phyloP scores from a whole-genome alignment of 2,113 vertebrate species.

The Amazona guildingii region DNA sequence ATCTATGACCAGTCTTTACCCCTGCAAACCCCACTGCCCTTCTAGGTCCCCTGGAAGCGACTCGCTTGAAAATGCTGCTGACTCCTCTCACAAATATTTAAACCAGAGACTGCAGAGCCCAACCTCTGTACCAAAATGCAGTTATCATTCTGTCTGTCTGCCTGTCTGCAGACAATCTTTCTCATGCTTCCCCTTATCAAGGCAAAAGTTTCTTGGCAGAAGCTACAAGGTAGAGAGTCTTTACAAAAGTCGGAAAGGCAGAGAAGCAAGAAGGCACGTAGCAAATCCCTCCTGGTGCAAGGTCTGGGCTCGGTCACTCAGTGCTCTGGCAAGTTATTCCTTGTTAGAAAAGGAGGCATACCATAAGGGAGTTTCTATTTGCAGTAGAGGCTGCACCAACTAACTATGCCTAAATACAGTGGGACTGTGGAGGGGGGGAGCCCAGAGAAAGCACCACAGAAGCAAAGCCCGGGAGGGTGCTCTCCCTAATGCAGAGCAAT shows the following conservation, averaged over 20 bases:
- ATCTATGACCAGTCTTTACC: neutral
- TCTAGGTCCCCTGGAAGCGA: neutral
- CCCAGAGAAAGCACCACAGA: neutral
- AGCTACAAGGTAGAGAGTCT: neutral
- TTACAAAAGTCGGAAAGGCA: neutral
- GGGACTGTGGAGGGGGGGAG: neutral
- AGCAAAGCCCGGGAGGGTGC: neutral
- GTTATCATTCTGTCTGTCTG: neutral
- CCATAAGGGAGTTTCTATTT: neutral
- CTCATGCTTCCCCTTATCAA: neutral
- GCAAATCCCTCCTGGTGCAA: neutral
- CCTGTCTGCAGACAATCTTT: neutral
- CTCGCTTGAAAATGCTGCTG: neutral
- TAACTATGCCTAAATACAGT: neutral
- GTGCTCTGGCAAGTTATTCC: neutral
- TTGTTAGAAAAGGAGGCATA: neutral
- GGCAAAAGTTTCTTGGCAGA: neutral
- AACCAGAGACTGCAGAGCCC: neutral
- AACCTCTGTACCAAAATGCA: neutral
- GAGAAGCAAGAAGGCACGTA: neutral
- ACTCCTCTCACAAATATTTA: neutral
- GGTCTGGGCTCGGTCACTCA: neutral
- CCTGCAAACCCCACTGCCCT: neutral
- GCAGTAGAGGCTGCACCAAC: neutral
- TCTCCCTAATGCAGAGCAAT: neutral